A percentile compares a stretch with the other conserved stretches of the same genome.
phyloP scores from a whole-genome alignment of 2,888 invertebrate genomes.

The Eremobia ochroleuca region DNA sequence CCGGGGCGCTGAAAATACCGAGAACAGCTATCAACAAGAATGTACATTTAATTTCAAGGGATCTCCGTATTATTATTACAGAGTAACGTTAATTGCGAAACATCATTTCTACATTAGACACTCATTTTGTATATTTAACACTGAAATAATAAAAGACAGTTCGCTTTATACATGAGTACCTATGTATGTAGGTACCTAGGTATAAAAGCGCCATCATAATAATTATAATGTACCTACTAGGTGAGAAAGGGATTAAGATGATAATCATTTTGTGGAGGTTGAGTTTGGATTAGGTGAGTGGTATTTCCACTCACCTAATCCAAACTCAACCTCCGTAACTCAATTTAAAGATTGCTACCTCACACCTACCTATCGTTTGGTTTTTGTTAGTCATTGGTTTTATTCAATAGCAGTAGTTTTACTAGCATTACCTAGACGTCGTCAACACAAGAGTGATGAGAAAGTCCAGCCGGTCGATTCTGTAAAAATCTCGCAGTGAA shows the following conservation, averaged over 20 bases:
- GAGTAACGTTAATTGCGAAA: neutral
- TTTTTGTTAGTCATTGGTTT: no score
- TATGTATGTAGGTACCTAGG: neutral
- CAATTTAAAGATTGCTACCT: no score
- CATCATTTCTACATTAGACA: neutral
- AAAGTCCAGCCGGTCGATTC: neutral
- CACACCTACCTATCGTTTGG: no score
- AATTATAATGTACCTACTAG: no score
- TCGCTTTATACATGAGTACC: neutral
- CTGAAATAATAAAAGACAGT: constrained; percentile 5
- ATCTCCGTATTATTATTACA: constrained; percentile 8
- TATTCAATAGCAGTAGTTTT: neutral
- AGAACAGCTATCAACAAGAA: neutral
- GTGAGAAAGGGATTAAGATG: neutral
- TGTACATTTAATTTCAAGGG: neutral
- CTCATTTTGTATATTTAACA: neutral
- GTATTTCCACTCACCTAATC: no score
- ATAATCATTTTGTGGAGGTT: neutral
- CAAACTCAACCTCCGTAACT: neutral
- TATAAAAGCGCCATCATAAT: neutral
- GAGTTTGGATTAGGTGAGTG: neutral
- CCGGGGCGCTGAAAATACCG: neutral
- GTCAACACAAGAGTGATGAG: neutral
- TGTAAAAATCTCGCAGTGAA: no score
- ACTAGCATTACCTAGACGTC: neutral